Base-by-base conservation (phyloP, 2,888 invertebrate genomes). In the Myopa testacea region DNA sequence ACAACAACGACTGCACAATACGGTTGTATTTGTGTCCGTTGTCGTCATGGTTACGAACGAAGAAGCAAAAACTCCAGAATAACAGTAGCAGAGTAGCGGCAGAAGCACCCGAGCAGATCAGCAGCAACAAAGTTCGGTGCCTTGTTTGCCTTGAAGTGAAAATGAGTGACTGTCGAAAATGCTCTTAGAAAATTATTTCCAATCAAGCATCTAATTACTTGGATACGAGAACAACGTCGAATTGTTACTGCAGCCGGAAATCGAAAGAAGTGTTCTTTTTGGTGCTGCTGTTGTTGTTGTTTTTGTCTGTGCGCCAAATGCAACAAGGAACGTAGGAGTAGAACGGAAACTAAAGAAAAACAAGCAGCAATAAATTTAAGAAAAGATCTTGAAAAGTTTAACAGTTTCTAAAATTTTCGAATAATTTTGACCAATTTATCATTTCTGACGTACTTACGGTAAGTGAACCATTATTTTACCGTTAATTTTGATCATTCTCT, bases 161-260 rank as follows among this genome's bases (percentile, higher is more conserved):
- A 62, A 26, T 62, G 62, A 1, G 26, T 26, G 26, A 19, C 14
- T 38, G 26, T 70, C 52, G 70, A 70, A 70, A 63, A 73, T 62
- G 73, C 26, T 40, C 19, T 74, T 34, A 45, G 34, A 65, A 74
- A 74, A 65, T 74, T 45, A 63, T 50, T 52, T 50, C 65, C 34
- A 74, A 37, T 74, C 74, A 65, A 65, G 74, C 74, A 52, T 52
- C 74, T 74, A 74, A 74, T 74, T 74, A 74, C 74, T 52, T 65
- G 19, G 38, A 19, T 38, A 37, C 19, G 40, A 38, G 40, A n/a
- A 69, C 12, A 40, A 40, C 19, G 40, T 37, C 10, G 26, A 62
- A 26, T 10, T 62, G 19, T 19, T 4, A 26, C 19, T 26, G 26
- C 8, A 26, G 19, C 4, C 26, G 10, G 62, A 12, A 62, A 26